Percentiles rank a stretch among this genome's conserved stretches.
phyloP scores from a whole-genome alignment of 2,113 vertebrate species.

The Gorsachius goisagi region DNA sequence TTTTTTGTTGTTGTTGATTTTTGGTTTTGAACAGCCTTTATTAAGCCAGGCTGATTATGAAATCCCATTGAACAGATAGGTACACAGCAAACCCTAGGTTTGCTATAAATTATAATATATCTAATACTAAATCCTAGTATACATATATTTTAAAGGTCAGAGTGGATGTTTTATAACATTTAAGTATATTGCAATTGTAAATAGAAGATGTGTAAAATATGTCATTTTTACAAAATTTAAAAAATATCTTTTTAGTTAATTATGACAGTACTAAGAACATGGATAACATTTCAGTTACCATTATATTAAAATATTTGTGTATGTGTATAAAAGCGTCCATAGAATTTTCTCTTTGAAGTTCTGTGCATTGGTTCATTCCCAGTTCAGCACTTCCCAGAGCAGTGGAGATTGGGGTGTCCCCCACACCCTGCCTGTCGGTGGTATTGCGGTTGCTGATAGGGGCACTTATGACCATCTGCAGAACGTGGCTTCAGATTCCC shows the following conservation, averaged over 20 bases:
- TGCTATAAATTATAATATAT: slow-evolving; percentile 76
- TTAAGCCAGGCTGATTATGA: slow-evolving; percentile 74
- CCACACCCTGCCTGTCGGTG: neutral
- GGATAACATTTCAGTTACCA: slow-evolving; percentile 81
- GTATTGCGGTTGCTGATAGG: neutral
- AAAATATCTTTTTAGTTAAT: slow-evolving; percentile 82
- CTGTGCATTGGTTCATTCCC: neutral
- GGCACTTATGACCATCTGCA: neutral
- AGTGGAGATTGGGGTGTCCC: neutral
- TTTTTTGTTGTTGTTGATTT: neutral
- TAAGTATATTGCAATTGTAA: slow-evolving; percentile 94
- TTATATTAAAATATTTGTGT: slow-evolving; percentile 84
- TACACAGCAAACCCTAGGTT: slow-evolving; percentile 70
- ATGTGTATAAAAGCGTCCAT: slow-evolving; percentile 74
- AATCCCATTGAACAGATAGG: slow-evolving; percentile 75
- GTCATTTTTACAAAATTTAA: slow-evolving; percentile 89
- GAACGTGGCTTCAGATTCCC: accelerated
- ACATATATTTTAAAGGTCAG: slow-evolving; percentile 83
- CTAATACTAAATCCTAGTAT: slow-evolving; percentile 79
- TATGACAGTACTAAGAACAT: slow-evolving; percentile 85
- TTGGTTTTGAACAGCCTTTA: slow-evolving; percentile 74
- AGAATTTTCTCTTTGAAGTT: slow-evolving; percentile 65
- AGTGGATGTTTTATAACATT: slow-evolving; percentile 94
- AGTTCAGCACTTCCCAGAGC: accelerated
- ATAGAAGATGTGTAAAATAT: slow-evolving; percentile 99